These are phyloP conservation scores for Intellagama lesueurii DNA, from an alignment of 2,797 vertebrate genomes.

Conservation along the genomic window DNA sequence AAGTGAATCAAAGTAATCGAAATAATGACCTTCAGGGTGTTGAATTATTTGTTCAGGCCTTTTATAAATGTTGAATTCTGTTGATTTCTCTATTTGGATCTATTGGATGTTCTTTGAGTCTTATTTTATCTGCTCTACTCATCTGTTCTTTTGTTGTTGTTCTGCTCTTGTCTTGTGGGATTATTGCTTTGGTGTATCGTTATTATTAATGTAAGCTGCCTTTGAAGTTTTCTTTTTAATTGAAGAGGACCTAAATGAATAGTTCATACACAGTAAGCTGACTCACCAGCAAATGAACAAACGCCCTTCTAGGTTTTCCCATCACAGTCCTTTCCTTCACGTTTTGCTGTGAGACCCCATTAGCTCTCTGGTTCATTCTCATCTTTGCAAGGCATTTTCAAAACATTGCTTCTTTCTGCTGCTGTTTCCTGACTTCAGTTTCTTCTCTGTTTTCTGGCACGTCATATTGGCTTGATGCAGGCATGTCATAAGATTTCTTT, in stretches of 20 bases:
- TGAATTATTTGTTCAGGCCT: background rate
- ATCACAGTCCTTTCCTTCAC: no score
- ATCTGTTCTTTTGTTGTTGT: background rate
- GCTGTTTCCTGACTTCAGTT: no score
- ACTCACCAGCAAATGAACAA: no score
- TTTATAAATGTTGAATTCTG: background rate
- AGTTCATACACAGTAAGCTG: no score
- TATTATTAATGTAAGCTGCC: background rate
- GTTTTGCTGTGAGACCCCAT: no score
- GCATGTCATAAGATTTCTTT: no score
- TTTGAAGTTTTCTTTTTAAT: conserved; percentile 9
- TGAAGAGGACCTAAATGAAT: background rate
- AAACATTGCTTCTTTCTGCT: no score
- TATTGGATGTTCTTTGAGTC: background rate
- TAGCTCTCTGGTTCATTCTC: no score
- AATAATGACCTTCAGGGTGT: background rate
- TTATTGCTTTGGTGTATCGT: background rate
- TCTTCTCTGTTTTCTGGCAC: no score
- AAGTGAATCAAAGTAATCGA: background rate
- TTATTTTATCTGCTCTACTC: background rate
- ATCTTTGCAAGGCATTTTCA: no score
- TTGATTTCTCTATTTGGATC: background rate
- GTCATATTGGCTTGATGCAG: no score
- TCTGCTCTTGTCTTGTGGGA: background rate
- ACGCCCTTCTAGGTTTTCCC: no score